A percentile compares a stretch with the other conserved stretches of the same genome.
Evolutionary conservation across 2,888 invertebrate species (phyloP).

Genomic region (Argyresthia albistria): DNA sequence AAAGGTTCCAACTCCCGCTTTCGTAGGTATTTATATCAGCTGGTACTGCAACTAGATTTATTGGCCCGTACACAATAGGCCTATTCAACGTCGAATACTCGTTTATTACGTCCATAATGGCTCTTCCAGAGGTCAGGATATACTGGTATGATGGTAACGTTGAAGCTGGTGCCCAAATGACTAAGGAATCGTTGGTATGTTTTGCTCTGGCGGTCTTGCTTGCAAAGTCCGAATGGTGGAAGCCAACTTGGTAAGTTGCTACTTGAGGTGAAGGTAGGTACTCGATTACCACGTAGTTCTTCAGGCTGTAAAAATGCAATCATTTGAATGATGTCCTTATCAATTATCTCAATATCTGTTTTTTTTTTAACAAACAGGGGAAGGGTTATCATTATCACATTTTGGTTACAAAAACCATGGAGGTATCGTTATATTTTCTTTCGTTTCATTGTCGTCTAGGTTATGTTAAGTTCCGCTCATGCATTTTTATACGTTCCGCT

Average conservation of each 20-base stretch:
- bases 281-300: constrained; percentile 30
- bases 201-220: constrained; percentile 21
- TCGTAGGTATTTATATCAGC: constrained; percentile 42
- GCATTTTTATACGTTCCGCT: too few species aligned
- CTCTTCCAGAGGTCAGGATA: constrained; percentile 38
- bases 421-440: too few species aligned
- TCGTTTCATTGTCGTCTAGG: too few species aligned
- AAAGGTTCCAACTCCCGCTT: constrained; percentile 51
- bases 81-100: constrained; percentile 35
- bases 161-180: constrained; percentile 43
- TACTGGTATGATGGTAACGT: constrained; percentile 33
- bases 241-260: constrained; percentile 44
- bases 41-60: constrained; percentile 51
- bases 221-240: constrained; percentile 44
- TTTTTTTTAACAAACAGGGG: too few species aligned
- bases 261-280: constrained; percentile 57
- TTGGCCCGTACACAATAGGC: constrained; percentile 41
- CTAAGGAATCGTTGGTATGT: constrained; percentile 34
- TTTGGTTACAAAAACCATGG: too few species aligned
- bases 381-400: too few species aligned
- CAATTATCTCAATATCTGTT: too few species aligned
- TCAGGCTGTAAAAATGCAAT: constrained; percentile 31
- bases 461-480: too few species aligned
- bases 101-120: constrained; percentile 40
- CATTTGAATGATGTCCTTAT: too few species aligned